Base-by-base conservation (phyloP, 2,888 invertebrate species). In the Zonitis immaculata region DNA sequence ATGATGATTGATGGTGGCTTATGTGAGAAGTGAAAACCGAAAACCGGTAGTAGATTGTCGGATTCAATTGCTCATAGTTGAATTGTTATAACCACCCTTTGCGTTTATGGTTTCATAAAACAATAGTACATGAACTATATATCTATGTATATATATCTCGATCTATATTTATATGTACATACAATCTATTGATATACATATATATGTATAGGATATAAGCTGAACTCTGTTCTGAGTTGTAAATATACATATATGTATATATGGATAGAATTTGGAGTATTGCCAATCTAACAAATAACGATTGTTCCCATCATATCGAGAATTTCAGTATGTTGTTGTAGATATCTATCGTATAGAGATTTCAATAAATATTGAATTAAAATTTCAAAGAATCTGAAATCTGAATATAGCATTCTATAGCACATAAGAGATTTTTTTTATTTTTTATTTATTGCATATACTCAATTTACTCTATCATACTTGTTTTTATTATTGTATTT, bases 1-100 rank as follows among this genome's bases (percentile, higher is more conserved):
- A n/a, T n/a, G n/a, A n/a, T n/a, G n/a, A n/a, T n/a, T n/a, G n/a
- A n/a, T n/a, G n/a, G n/a, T n/a, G n/a, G n/a, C n/a, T n/a, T n/a
- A n/a, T n/a, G n/a, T n/a, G n/a, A n/a, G n/a, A 14, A 14, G 32
- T 11, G 30, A 2, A 30, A 32, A 32, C 32, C 32, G 5, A 32
- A 32, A 32, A n/a, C 16, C 16, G 32, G 28, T n/a, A n/a, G 32
- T 16, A 14, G 60, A 60, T 58, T 58, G 52, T 49, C 52, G 28
- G 61, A 4, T 59, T 59, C 61, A 59, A 61, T 61, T 61, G 59
- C 57, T 55, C 57, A 57, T 54, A 54, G 52, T 59, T 61, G 59
- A 59, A 59, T 61, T 59, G 61, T 57, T 56, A 57, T 56, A n/a
- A 52, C 59, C 59, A 47, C 54, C 61, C 56, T 42, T 45, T 42